A percentile compares a stretch with the other conserved stretches of the same genome.
These are phyloP conservation scores for Tiaroga cobitis DNA, from an alignment of 2,797 vertebrate genomes.

Conservation along the genomic window DNA sequence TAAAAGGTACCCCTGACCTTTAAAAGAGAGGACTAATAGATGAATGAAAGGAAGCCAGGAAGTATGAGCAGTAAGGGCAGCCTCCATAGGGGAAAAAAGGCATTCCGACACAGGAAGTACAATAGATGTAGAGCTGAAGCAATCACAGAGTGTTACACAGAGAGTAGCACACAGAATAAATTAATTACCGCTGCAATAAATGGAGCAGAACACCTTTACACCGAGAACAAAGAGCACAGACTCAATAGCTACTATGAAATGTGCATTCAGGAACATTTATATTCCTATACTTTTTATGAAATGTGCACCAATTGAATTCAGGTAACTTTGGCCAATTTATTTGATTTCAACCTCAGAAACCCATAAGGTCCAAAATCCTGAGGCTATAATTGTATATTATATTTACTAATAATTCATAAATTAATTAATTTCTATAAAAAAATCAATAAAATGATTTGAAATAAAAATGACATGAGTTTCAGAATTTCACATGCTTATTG, in stretches of 20 bases:
- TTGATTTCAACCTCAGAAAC: not conserved
- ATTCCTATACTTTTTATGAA: not conserved
- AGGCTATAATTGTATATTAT: not conserved
- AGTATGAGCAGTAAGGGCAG: not conserved
- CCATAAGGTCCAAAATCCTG: not conserved
- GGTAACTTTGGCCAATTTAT: not conserved
- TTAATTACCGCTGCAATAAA: constrained; percentile 20
- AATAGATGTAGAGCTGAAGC: constrained; percentile 20
- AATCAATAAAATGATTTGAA: not conserved
- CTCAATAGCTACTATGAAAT: not conserved
- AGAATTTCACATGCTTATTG: not conserved
- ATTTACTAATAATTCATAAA: not conserved
- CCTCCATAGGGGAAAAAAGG: not conserved
- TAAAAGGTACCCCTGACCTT: constrained; percentile 53
- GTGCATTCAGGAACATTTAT: not conserved
- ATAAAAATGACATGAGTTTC: not conserved
- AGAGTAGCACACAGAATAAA: constrained; percentile 5
- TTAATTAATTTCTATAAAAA: not conserved
- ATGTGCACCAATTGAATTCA: not conserved
- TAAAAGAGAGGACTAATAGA: constrained; percentile 47
- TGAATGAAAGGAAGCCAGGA: constrained; percentile 32
- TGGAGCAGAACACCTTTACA: constrained; percentile 13
- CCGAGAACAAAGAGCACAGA: not conserved
- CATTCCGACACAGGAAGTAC: constrained; percentile 35
- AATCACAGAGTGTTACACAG: constrained; percentile 27